These are phyloP conservation scores for Dipodomys ordii DNA, from an alignment of 2,113 vertebrate species.

Conservation along the genomic window DNA sequence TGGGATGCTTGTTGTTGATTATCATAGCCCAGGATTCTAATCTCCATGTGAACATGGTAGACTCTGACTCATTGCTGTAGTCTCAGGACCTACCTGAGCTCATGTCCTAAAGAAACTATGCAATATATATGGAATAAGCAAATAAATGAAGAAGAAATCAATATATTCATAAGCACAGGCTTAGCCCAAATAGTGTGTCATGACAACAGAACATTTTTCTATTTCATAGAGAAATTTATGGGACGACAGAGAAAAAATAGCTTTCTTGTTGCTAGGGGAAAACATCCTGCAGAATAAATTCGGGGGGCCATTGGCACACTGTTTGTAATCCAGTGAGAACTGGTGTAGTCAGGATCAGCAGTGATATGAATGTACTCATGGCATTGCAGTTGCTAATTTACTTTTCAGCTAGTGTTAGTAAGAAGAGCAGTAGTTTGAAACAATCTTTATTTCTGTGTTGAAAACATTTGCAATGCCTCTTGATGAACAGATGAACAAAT, in stretches of 20 bases:
- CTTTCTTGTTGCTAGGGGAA: not conserved
- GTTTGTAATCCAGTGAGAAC: not conserved
- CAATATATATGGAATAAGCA: not conserved
- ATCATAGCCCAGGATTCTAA: slow-evolving; percentile 4
- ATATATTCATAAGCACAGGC: not conserved
- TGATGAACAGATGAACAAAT: not conserved
- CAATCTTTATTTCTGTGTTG: slow-evolving; percentile 15
- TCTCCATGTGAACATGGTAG: not conserved
- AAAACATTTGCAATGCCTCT: slow-evolving; percentile 7
- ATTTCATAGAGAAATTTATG: slow-evolving; percentile 1
- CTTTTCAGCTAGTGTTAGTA: slow-evolving; percentile 42
- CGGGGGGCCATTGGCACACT: not conserved
- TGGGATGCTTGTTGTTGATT: not conserved
- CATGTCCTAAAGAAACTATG: not conserved
- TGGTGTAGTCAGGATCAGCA: not conserved
- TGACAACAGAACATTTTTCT: not conserved
- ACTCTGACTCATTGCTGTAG: not conserved
- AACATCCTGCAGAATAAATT: not conserved
- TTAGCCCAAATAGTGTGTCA: not conserved
- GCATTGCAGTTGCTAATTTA: not conserved
- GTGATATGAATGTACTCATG: not conserved
- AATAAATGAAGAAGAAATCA: not conserved
- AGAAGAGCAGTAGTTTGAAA: slow-evolving; percentile 35
- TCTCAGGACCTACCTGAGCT: not conserved
- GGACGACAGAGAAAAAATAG: not conserved